phyloP scores from a whole-genome alignment of 2,888 invertebrate species.

The Leucania comma region DNA sequence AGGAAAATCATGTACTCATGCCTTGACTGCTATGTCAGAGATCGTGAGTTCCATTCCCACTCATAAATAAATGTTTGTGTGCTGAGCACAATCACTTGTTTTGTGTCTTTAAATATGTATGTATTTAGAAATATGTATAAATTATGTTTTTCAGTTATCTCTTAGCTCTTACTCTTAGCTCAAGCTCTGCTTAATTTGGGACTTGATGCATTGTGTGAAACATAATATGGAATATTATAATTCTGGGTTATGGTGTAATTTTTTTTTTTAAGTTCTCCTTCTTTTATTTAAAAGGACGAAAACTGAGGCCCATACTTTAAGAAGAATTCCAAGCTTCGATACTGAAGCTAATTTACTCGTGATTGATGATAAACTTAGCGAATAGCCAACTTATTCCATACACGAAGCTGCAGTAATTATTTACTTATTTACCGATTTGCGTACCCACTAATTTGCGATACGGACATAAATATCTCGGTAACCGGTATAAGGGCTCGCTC shows the following conservation, averaged over 20 bases:
- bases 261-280: neutral
- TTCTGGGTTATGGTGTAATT: neutral
- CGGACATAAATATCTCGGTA: slow-evolving; percentile 60
- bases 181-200: no score
- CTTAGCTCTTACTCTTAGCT: no score
- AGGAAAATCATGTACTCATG: no score
- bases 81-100: no score
- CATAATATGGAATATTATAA: no score
- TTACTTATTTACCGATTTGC: slow-evolving; percentile 63
- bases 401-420: slow-evolving; percentile 57
- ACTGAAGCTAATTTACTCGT: slow-evolving; percentile 40
- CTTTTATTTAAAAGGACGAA: neutral
- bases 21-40: no score
- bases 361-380: slow-evolving; percentile 54
- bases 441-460: slow-evolving; percentile 56
- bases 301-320: slow-evolving; percentile 23
- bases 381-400: slow-evolving; percentile 52
- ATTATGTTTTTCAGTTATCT: no score
- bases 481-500: slow-evolving; percentile 59
- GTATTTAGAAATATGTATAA: no score
- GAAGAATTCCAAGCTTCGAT: slow-evolving; percentile 20
- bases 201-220: no score
- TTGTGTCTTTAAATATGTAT: no score
- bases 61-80: no score
- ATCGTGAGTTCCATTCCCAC: no score